phyloP scores from a whole-genome alignment of 2,797 vertebrate species.

The Sardinella longiceps region DNA sequence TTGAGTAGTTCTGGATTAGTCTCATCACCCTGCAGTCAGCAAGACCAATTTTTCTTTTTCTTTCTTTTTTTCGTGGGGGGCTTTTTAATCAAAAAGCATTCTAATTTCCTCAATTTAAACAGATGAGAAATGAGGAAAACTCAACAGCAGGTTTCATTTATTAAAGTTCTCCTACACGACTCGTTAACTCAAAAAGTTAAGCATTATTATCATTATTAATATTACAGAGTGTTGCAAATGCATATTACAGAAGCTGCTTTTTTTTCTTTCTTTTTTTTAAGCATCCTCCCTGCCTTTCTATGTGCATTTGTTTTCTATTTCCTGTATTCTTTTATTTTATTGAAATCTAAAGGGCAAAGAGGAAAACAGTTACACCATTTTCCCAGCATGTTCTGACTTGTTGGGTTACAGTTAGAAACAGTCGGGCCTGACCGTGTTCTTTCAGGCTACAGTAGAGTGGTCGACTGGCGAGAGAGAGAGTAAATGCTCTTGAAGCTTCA shows the following conservation, averaged over 20 bases:
- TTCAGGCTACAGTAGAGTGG: slow-evolving; percentile 65
- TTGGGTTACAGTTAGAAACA: slow-evolving; percentile 64
- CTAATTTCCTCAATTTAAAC: slow-evolving; percentile 38
- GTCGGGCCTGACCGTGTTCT: slow-evolving; percentile 61
- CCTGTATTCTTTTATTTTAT: slow-evolving; percentile 28
- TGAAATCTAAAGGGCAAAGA: slow-evolving; percentile 41
- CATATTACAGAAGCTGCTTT: no score
- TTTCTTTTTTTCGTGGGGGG: not conserved
- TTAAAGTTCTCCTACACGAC: slow-evolving; percentile 44
- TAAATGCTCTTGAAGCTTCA: slow-evolving; percentile 74
- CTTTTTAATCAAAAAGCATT: slow-evolving; percentile 43
- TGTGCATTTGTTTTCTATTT: not conserved
- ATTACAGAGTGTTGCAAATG: slow-evolving; percentile 20
- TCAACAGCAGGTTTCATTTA: slow-evolving; percentile 2
- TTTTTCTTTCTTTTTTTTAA: no score
- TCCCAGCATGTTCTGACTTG: slow-evolving; percentile 58
- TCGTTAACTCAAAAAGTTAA: slow-evolving; percentile 44
- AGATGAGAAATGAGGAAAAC: not conserved
- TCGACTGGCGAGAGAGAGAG: slow-evolving; percentile 70
- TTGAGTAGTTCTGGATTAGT: slow-evolving; percentile 67
- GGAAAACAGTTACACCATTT: slow-evolving; percentile 36
- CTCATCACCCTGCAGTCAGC: slow-evolving; percentile 60
- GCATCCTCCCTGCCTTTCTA: not conserved
- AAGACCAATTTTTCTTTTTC: slow-evolving; percentile 10
- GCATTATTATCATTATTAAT: slow-evolving; percentile 28